Evolutionary conservation across 2,888 invertebrate species (phyloP), one percentile per base, ranked within the genome.

Genomic region (Cordylochernes scorpioides): DNA sequence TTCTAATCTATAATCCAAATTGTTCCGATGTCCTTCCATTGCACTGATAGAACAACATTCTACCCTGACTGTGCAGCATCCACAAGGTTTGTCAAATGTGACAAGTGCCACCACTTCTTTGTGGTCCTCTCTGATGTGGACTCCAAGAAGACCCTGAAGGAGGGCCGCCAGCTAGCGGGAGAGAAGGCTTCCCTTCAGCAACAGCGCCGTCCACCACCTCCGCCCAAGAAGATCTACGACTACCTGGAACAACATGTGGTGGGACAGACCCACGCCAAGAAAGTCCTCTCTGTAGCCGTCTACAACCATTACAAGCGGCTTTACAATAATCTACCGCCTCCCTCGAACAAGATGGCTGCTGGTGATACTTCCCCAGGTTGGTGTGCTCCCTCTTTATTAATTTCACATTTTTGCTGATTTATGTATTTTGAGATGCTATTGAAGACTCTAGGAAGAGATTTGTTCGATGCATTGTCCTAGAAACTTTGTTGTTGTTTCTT

Each of bases 251-350:
- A 74, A 48, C 86, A 88, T 58, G 94, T 97, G 9, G 72, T 99
- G 14, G 97, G 94, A 0, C 94, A 97, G 55, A 80, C 88, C 42
- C 68, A 73, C 53, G 94, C 94, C 2, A 97, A 97, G 58, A 91
- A 91, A 58, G 88, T 91, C 21, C 60, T 97, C 19, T 72, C 91
- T 1, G 94, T 94, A 18, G 91, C 94, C 8, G 94, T 97, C 1
- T 97, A 97, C 59, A 91, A 94, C 58, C 97, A 97, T 53, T 97
- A 94, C 57, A 91, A 94, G 59, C 63, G 94, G 46, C 82, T 97
- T 48, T 78, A 77, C 54, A 84, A 91, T 55, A 91, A 91, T 57
- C 63, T 77, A 35, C 52, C 53, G 10, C 33, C 35, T 24, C 31
- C 31, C n/a, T 10, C 22, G 4, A n/a, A n/a, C n/a, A n/a, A n/a